Evolutionary conservation across 2,113 vertebrate genomes (phyloP).

Genomic region (Hyaena hyaena): DNA sequence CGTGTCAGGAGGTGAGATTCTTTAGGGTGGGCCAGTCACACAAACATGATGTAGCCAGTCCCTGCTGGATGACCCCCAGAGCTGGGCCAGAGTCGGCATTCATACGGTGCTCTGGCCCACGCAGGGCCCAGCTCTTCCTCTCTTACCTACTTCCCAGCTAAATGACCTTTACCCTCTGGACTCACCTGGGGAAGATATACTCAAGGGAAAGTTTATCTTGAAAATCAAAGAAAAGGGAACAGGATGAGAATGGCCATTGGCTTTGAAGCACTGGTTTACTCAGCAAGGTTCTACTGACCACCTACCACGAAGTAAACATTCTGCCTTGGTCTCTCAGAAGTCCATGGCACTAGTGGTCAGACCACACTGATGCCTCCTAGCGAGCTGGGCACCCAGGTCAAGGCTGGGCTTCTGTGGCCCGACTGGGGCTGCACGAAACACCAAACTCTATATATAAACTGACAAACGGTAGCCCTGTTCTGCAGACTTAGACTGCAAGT

Average conservation of each 20-base stretch:
- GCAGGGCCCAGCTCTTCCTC: neutral
- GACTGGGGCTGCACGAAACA: fast-evolving
- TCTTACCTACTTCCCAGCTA: neutral
- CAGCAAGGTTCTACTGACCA: neutral
- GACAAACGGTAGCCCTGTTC: neutral
- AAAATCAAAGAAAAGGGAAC: neutral
- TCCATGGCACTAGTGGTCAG: fast-evolving
- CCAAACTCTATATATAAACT: neutral
- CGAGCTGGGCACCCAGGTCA: neutral
- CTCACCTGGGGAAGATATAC: neutral
- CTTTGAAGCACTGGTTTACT: neutral
- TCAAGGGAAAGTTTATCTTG: neutral
- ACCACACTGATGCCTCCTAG: neutral
- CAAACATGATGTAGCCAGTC: neutral
- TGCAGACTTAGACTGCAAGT: neutral
- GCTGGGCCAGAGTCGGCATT: neutral
- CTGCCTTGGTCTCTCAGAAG: neutral
- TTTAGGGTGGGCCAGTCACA: neutral
- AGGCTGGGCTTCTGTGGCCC: neutral
- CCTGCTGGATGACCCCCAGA: neutral
- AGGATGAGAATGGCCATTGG: neutral
- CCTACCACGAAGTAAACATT: fast-evolving
- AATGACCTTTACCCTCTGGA: neutral
- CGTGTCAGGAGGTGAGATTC: neutral
- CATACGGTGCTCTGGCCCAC: neutral